Evolutionary conservation across 2,888 invertebrate species (phyloP).

Genomic region (Thereva unica): DNA sequence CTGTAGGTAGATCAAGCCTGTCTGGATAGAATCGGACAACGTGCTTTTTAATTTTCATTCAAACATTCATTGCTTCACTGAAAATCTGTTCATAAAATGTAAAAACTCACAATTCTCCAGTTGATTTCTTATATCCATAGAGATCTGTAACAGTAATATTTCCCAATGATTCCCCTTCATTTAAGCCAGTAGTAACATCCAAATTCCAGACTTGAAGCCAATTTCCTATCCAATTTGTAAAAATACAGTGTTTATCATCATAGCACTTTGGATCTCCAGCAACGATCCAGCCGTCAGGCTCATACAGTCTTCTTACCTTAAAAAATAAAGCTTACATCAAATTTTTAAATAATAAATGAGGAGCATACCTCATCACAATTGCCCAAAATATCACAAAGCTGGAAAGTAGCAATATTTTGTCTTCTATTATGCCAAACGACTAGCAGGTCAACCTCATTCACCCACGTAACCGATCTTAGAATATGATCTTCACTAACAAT

Average conservation of each 20-base stretch:
- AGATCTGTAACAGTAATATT: constrained; percentile 65
- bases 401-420: constrained; percentile 66
- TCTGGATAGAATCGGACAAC: too few species aligned
- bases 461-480: constrained; percentile 75
- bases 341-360: not conserved
- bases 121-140: constrained; percentile 66
- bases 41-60: too few species aligned
- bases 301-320: constrained; percentile 62
- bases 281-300: constrained; percentile 73
- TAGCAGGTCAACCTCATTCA: constrained; percentile 66
- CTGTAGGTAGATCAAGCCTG: too few species aligned
- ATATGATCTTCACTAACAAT: constrained; percentile 67
- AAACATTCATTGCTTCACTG: too few species aligned
- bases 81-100: not conserved
- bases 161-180: constrained; percentile 53
- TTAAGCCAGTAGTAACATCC: constrained; percentile 50
- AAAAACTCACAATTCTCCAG: constrained; percentile 61
- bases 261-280: constrained; percentile 60
- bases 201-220: constrained; percentile 58
- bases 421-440: constrained; percentile 84
- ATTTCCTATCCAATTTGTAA: constrained; percentile 57
- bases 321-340: not conserved
- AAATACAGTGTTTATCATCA: constrained; percentile 48
- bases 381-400: constrained; percentile 48
- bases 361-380: constrained; percentile 47